phyloP scores from a whole-genome alignment of 2,113 vertebrate species.

The Acanthochromis polyacanthus region DNA sequence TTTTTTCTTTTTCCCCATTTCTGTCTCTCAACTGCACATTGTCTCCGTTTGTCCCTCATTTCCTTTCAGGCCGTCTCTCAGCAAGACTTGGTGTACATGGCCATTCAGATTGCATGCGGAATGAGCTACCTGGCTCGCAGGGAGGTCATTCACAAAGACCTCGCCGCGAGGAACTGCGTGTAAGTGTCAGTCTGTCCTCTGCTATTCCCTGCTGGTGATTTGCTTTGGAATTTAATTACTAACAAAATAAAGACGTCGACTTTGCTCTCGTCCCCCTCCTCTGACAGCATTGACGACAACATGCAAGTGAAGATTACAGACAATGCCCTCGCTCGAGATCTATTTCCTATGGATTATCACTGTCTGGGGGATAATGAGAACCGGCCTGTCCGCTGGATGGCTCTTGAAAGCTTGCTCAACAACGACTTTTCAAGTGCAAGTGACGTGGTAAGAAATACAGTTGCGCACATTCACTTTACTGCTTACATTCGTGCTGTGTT shows the following conservation, averaged over 20 bases:
- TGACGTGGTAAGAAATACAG: slow-evolving; percentile 91
- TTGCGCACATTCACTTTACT: neutral
- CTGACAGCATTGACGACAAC: slow-evolving; percentile 94
- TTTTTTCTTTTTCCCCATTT: slow-evolving; percentile 5
- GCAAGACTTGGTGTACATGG: slow-evolving; percentile 98
- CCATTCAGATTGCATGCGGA: slow-evolving; percentile 98
- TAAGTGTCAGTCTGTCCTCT: slow-evolving; percentile 82
- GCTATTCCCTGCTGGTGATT: slow-evolving; percentile 2
- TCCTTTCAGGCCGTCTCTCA: slow-evolving; percentile 94
- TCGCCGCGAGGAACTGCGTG: slow-evolving; percentile 99
- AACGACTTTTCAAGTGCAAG: slow-evolving; percentile 98
- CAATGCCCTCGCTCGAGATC: slow-evolving; percentile 96
- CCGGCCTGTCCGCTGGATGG: slow-evolving; percentile 98
- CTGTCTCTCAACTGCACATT: slow-evolving; percentile 14
- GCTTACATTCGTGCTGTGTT: neutral
- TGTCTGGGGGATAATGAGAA: slow-evolving; percentile 99
- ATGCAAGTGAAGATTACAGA: slow-evolving; percentile 99
- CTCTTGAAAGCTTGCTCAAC: slow-evolving; percentile 97
- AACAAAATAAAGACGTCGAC: neutral
- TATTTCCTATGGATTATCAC: slow-evolving; percentile 99
- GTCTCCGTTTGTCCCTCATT: slow-evolving; percentile 21
- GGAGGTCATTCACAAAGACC: slow-evolving; percentile 99
- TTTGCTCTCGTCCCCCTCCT: slow-evolving; percentile 19
- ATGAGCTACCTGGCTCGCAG: slow-evolving; percentile 98
- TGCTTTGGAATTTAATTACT: slow-evolving; percentile 19